Evolutionary conservation across 64 coral and sea anemone species (phyloP).

Genomic region (Montipora sp.): DNA sequence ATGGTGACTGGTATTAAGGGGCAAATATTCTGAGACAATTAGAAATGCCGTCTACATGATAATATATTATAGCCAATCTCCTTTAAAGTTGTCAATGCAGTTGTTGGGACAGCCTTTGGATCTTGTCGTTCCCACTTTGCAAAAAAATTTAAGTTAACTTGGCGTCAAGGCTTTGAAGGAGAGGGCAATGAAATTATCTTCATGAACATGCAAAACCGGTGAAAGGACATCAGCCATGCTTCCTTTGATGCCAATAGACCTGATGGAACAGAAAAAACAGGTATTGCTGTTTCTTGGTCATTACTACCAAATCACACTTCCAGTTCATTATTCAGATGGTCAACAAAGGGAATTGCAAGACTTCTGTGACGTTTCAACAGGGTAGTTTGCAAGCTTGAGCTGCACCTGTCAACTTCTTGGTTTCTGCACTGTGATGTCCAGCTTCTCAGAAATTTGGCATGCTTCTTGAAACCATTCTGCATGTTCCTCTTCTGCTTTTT

Average conservation of each 20-base stretch:
- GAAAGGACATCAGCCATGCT: conserved; percentile 83
- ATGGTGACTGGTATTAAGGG: conserved; percentile 74
- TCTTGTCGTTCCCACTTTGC: conserved; percentile 89
- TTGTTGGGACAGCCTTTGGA: conserved; percentile 85
- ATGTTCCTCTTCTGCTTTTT: conserved; percentile 81
- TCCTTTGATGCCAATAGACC: conserved; percentile 83
- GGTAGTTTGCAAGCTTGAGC: conserved; percentile 28
- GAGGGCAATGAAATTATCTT: conserved; percentile 77
- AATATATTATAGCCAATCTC: too few relatives aligned
- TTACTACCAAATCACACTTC: conserved; percentile 79
- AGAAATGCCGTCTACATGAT: conserved; percentile 30
- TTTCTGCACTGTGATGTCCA: conserved; percentile 72
- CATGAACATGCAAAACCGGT: conserved; percentile 87
- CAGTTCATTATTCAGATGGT: conserved; percentile 80
- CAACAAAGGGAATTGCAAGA: conserved; percentile 80
- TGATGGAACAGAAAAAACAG: conserved; percentile 84
- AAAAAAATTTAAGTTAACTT: conserved; percentile 69
- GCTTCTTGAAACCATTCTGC: conserved; percentile 83
- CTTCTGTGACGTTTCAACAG: conserved; percentile 42
- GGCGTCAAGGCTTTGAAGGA: conserved; percentile 85
- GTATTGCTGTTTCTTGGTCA: conserved; percentile 88
- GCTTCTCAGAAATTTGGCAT: conserved; percentile 79
- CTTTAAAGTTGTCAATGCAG: conserved; percentile 76
- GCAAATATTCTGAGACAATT: conserved; percentile 79
- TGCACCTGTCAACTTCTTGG: conserved; percentile 43